A percentile compares a stretch with the other conserved stretches of the same genome.
phyloP scores from a whole-genome alignment of 37 sponge, comb jelly and placozoan genomes.

The Halichondria panicea region DNA sequence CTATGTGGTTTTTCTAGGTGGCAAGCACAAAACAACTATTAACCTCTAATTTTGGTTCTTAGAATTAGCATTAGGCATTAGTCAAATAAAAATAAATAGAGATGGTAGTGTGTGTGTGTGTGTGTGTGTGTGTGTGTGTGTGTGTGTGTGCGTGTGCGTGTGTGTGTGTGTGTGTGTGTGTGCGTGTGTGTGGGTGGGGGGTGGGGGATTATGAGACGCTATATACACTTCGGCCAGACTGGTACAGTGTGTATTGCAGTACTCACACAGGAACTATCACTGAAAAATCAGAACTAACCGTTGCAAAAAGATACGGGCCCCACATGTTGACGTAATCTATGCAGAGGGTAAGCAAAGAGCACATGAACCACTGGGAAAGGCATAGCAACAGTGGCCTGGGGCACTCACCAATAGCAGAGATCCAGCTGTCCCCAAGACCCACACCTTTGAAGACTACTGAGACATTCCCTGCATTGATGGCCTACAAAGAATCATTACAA shows the following conservation, averaged over 20 bases:
- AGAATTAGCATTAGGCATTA: too few relatives aligned
- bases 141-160: conserved; percentile 24
- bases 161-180: conserved; percentile 18
- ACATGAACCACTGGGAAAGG: too few relatives aligned
- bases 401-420: conserved; percentile 73
- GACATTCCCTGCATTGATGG: conserved; percentile 25
- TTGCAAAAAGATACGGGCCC: conserved; percentile 49
- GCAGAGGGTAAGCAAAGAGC: background rate
- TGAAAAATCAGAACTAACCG: too few relatives aligned
- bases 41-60: too few relatives aligned
- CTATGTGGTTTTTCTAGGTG: too few relatives aligned
- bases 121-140: conserved; percentile 18
- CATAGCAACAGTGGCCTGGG: background rate
- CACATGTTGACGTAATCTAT: conserved; percentile 50
- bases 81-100: background rate
- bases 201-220: too few relatives aligned
- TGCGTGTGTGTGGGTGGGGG: conserved; percentile 9
- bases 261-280: too few relatives aligned
- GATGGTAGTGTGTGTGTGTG: conserved; percentile 5
- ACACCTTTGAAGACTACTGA: conserved; percentile 67
- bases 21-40: too few relatives aligned
- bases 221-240: too few relatives aligned
- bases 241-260: too few relatives aligned
- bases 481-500: conserved; percentile 25
- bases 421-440: conserved; percentile 82